Base-by-base conservation (phyloP, 2,797 vertebrate species). In the Synanceia verrucosa region DNA sequence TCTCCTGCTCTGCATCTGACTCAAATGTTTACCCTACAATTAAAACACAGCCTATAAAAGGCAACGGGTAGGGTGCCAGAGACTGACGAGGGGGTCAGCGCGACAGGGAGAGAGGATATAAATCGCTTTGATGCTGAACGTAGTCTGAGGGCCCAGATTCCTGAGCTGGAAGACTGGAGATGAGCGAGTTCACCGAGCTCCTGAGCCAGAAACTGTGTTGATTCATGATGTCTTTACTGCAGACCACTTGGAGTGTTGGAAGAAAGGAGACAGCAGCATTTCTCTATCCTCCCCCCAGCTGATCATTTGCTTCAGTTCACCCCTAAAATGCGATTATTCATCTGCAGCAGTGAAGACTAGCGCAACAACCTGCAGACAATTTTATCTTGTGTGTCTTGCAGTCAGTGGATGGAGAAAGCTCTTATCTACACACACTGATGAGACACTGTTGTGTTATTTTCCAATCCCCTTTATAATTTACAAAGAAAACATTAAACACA, bases 1-100 rank as follows among this genome's bases (percentile, higher is more conserved):
- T 78, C 72, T 81, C 72, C 90, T 84, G 84, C 73, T 79, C 76
- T 73, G 81, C 86, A 88, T 93, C 90, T 87, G 75, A 84, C 86
- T 85, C 85, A 72, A 73, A 84, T 94, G 93, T 95, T 94, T 94
- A 92, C 91, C 71, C 79, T 70, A 71, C 87, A 94, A 94, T 94
- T 94, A 94, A 94, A 94, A 94, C 91, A 93, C 82, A 73, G 93
- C 91, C 94, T 95, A 93, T 95, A 94, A 94, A 95, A 95, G 94
- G 94, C 89, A 94, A 94, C 78, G 84, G 79, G 86, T 91, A 31
- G 63, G 73, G 76, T 85, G 90, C 93, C 92, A 95, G 91, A 94
- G 82, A 68, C 90, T 79, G 73, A 80, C 86, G 31, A 84, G 85
- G 84, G 88, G 91, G 89, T 86, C 86, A 61, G 85, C 79, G 66